These are phyloP conservation scores for Drosophila meridionalis DNA, from an alignment of 2,888 invertebrate species.

Conservation along the genomic window DNA sequence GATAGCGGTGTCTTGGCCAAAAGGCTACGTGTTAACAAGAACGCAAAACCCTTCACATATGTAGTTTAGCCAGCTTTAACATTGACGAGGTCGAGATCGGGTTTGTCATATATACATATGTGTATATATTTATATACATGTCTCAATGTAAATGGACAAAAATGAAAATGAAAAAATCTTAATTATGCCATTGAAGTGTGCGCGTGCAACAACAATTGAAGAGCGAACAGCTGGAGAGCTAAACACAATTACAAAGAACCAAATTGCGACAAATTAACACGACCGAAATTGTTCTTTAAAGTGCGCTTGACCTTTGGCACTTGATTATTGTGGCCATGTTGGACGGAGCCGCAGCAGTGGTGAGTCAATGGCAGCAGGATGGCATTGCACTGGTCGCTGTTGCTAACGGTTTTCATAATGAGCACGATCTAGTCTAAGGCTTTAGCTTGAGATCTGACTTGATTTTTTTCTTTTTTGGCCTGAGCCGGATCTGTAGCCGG, in stretches of 20 bases:
- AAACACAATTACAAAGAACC: constrained; percentile 55
- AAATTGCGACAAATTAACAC: constrained; percentile 51
- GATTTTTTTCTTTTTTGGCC: not conserved
- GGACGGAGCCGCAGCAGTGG: not conserved
- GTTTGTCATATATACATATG: constrained; percentile 10
- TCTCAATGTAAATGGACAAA: constrained; percentile 33
- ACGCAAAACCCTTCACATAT: constrained; percentile 23
- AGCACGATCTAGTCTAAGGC: constrained; percentile 22
- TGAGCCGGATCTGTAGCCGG: constrained; percentile 22
- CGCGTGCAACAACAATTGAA: constrained; percentile 25
- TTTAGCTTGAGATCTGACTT: not conserved
- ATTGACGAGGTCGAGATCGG: constrained; percentile 47
- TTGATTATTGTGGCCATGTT: constrained; percentile 65
- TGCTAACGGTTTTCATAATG: constrained; percentile 54
- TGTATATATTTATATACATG: constrained; percentile 2
- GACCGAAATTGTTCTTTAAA: constrained; percentile 64
- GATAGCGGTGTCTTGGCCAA: not conserved
- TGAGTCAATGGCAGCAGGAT: constrained; percentile 36
- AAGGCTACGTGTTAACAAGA: constrained; percentile 11
- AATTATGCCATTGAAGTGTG: constrained; percentile 60
- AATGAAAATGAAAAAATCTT: constrained; percentile 27
- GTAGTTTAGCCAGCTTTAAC: not conserved
- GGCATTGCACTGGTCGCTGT: constrained; percentile 29
- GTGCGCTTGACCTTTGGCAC: constrained; percentile 65
- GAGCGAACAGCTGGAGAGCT: constrained; percentile 6